Percentiles rank a stretch among this genome's conserved stretches.
phyloP scores from a whole-genome alignment of 2,113 vertebrate genomes.

The Candoia aspera region DNA sequence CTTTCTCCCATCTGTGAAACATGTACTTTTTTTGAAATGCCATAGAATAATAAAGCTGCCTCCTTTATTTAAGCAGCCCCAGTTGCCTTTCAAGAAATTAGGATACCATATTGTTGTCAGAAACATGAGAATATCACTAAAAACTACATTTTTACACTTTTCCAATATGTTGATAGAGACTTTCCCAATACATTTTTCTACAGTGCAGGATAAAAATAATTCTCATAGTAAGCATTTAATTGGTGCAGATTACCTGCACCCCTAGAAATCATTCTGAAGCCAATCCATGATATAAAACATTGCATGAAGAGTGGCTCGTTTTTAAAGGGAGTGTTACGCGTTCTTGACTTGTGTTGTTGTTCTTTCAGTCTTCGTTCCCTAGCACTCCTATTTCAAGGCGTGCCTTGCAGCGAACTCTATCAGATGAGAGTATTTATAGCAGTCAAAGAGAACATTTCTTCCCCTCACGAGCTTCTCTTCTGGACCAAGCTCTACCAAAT shows the following conservation, averaged over 20 bases:
- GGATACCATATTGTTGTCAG: neutral
- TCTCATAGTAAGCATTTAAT: neutral
- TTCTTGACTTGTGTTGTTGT: slow-evolving; percentile 18
- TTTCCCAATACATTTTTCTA: neutral
- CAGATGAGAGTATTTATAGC: slow-evolving; percentile 96
- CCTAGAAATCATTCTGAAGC: neutral
- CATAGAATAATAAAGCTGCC: neutral
- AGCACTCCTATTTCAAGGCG: slow-evolving; percentile 80
- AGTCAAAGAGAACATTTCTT: slow-evolving; percentile 88
- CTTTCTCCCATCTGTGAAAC: too few species aligned
- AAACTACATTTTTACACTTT: neutral
- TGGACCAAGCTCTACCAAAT: slow-evolving; percentile 86
- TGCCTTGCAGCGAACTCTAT: slow-evolving; percentile 90
- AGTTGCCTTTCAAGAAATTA: neutral
- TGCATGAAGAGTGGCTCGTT: neutral
- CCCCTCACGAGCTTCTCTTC: slow-evolving; percentile 70
- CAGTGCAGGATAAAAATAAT: neutral
- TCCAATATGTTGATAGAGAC: neutral
- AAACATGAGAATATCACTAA: neutral
- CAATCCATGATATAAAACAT: neutral
- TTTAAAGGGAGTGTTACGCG: neutral
- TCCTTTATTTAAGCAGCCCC: neutral
- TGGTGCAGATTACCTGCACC: neutral
- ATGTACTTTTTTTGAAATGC: neutral
- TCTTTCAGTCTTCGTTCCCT: slow-evolving; percentile 84